Conservation (phyloP, 2,797 vertebrate genomes). For the Oryzias sinensis region DNA sequence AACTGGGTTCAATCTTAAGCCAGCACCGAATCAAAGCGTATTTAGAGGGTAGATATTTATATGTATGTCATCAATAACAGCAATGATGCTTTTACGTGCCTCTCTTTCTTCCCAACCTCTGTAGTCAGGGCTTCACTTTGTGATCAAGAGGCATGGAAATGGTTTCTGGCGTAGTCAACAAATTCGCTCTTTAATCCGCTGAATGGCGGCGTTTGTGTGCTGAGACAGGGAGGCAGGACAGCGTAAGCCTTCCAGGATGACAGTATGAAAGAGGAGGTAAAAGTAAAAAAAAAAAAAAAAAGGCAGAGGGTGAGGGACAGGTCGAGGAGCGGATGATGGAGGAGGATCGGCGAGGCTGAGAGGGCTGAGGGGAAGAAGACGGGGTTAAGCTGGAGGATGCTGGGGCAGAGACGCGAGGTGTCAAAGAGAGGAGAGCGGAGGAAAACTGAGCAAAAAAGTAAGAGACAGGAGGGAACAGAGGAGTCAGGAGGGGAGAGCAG, state of each 20-base stretch:
- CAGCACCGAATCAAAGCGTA: constrained; percentile 21
- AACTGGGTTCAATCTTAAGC: constrained; percentile 52
- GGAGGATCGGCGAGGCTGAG: constrained; percentile 18
- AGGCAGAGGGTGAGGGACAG: constrained; percentile 38
- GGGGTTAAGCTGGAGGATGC: constrained; percentile 48
- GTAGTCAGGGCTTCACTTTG: constrained; percentile 37
- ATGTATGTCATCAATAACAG: constrained; percentile 29
- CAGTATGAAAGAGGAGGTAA: constrained; percentile 4
- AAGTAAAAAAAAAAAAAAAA: not conserved
- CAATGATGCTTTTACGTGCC: constrained; percentile 27
- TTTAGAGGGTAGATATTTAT: constrained; percentile 19
- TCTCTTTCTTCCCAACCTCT: constrained; percentile 22
- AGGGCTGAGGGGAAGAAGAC: constrained; percentile 21
- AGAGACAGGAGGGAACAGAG: constrained; percentile 4
- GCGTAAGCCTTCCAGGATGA: constrained; percentile 51
- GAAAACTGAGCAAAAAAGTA: constrained; percentile 21
- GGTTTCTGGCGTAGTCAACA: constrained; percentile 45
- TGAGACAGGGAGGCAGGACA: constrained; percentile 39
- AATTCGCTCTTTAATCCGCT: constrained; percentile 54
- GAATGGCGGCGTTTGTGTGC: constrained; percentile 48
- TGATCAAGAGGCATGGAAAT: constrained; percentile 62
- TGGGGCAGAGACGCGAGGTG: constrained; percentile 42
- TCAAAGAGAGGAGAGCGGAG: constrained; percentile 38
- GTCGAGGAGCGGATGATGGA: constrained; percentile 31
- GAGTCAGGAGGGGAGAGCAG: constrained; percentile 35